Evolutionary conservation across 2,888 invertebrate genomes (phyloP), one percentile per base, ranked within the genome.

Genomic region (Polydrusus pterygomalis): DNA sequence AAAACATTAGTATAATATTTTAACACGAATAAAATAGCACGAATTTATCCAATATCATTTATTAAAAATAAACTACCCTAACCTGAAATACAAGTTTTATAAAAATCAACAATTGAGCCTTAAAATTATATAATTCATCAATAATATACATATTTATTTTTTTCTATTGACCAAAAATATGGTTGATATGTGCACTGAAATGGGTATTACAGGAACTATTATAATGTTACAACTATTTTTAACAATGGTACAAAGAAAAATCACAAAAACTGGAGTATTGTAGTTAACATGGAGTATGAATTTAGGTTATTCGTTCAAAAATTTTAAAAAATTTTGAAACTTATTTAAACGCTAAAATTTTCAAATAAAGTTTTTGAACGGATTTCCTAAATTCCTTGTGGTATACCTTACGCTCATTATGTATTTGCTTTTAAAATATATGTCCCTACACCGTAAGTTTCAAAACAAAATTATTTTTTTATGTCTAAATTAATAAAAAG

Each of bases 181-280:
- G 54, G 54, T 54, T 54, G 54, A 38, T 67, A 67, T 67, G 67
- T 67, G 67, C 67, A 60, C n/a, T 15, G 30, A 13, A 62, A 62
- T 25, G 34, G 60, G 62, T 70, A 30, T 49, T 47, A 47, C 49
- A 60, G 60, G 62, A 70, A 70, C 70, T 70, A 60, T 60, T 62
- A 60, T 10, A 62, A 54, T 54, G 70, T 62, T 60, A 38, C 67
- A 54, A 54, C 49, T 67, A 67, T 49, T 67, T 67, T 71, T 38
- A 60, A 64, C 45, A 71, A 71, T 64, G 64, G 64, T 71, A 71
- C 64, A 64, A 30, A 51, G 51, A 64, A 64, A 18, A 74, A 74
- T 74, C 74, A 74, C 74, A 74, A 74, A 68, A 51, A 51, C 13
- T 45, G 69, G 69, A 74, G 69, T 74, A 74, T 74, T 74, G 65